Evolutionary conservation across 2,797 vertebrate genomes (phyloP).

Genomic region (Gila robusta): DNA sequence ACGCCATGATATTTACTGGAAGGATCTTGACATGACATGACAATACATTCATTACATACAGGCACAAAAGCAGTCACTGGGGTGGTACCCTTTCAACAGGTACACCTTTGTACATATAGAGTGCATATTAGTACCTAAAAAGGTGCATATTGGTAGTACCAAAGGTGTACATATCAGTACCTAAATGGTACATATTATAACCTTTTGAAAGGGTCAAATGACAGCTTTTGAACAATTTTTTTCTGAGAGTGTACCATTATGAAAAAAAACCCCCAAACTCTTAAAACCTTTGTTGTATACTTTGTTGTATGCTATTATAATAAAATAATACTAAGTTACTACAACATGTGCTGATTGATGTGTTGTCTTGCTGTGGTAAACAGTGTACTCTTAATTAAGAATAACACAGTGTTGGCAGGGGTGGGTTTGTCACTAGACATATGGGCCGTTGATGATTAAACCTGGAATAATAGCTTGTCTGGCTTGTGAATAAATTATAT

Average conservation of each 20-base stretch:
- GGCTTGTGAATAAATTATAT: slow-evolving; percentile 35
- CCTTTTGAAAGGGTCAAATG: too few species aligned
- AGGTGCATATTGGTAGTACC: too few species aligned
- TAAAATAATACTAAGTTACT: background rate
- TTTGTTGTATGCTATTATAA: background rate
- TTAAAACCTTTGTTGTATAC: slow-evolving; percentile 5
- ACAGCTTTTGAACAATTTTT: too few species aligned
- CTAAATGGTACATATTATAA: too few species aligned
- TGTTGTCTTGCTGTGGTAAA: slow-evolving; percentile 34
- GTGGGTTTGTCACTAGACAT: slow-evolving; percentile 28
- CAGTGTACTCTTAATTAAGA: slow-evolving; percentile 39
- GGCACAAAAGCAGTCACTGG: too few species aligned
- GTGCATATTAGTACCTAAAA: too few species aligned
- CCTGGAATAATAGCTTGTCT: slow-evolving; percentile 36
- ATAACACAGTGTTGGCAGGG: slow-evolving; percentile 23
- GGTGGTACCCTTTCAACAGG: too few species aligned
- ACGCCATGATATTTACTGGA: background rate
- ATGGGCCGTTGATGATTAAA: slow-evolving; percentile 47
- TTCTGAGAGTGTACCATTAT: background rate
- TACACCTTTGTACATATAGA: too few species aligned
- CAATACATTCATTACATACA: background rate
- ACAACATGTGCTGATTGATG: slow-evolving; percentile 15
- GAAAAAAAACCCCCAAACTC: background rate
- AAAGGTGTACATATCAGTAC: too few species aligned
- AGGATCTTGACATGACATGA: background rate